Evolutionary conservation across 2,797 vertebrate species (phyloP).

Genomic region (Notoglanidium macrostoma): DNA sequence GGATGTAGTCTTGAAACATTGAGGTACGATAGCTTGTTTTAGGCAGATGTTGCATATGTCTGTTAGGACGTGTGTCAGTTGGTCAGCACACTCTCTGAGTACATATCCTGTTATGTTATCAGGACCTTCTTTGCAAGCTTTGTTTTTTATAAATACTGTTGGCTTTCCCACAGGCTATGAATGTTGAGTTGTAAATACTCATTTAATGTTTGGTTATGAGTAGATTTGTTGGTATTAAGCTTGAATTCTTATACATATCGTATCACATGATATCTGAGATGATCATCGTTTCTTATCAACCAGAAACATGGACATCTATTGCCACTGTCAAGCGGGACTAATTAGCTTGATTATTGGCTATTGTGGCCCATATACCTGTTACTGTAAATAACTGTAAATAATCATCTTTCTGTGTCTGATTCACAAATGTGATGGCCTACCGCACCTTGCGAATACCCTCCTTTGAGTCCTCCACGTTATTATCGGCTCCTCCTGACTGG

Average conservation of each 20-base stretch:
- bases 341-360: not conserved
- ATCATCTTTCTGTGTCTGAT: not conserved
- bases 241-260: not conserved
- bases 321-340: not conserved
- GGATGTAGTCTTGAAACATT: too few relatives aligned
- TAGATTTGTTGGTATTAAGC: not conserved
- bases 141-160: not conserved
- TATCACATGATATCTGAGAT: not conserved
- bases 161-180: not conserved
- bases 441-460: constrained; percentile 95
- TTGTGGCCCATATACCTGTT: not conserved
- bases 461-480: constrained; percentile 91
- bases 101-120: too few relatives aligned
- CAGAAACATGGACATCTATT: not conserved
- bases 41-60: too few relatives aligned
- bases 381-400: not conserved
- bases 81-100: too few relatives aligned
- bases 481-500: constrained; percentile 89
- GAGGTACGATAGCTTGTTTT: too few relatives aligned
- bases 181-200: not conserved
- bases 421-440: not conserved
- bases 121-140: too few relatives aligned
- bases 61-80: too few relatives aligned
- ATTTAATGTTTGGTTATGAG: not conserved
- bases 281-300: not conserved